phyloP scores from a whole-genome alignment of 2,113 vertebrate species.

The Genyomyrus donnyi region DNA sequence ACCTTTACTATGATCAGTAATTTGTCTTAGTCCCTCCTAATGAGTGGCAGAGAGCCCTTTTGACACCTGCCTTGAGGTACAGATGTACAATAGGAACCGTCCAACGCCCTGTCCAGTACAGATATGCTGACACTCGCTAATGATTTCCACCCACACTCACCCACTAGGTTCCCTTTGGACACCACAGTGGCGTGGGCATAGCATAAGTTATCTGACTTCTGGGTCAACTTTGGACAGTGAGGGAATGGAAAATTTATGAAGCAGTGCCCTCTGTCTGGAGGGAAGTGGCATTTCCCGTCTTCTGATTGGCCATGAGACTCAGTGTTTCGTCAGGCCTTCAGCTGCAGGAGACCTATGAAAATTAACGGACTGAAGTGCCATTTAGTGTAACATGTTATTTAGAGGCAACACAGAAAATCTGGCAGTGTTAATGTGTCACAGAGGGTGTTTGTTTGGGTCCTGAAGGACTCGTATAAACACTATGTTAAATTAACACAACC shows the following conservation, averaged over 20 bases:
- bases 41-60: neutral
- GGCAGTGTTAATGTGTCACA: neutral
- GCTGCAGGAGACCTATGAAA: conserved; percentile 4
- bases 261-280: neutral
- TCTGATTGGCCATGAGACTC: neutral
- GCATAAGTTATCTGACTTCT: neutral
- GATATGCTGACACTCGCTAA: neutral
- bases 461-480: neutral
- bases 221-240: neutral
- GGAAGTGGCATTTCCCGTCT: neutral
- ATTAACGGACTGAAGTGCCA: neutral
- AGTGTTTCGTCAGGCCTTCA: neutral
- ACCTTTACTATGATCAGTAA: neutral
- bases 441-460: neutral
- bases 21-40: neutral
- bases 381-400: conserved; percentile 2
- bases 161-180: neutral
- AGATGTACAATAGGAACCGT: neutral
- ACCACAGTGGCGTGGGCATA: neutral
- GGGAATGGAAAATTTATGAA: neutral
- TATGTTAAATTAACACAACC: neutral
- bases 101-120: neutral
- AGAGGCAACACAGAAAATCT: neutral
- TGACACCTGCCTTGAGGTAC: neutral
- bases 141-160: neutral